phyloP scores from a whole-genome alignment of 2,888 invertebrate species.

The Rhabditoides inermis region DNA sequence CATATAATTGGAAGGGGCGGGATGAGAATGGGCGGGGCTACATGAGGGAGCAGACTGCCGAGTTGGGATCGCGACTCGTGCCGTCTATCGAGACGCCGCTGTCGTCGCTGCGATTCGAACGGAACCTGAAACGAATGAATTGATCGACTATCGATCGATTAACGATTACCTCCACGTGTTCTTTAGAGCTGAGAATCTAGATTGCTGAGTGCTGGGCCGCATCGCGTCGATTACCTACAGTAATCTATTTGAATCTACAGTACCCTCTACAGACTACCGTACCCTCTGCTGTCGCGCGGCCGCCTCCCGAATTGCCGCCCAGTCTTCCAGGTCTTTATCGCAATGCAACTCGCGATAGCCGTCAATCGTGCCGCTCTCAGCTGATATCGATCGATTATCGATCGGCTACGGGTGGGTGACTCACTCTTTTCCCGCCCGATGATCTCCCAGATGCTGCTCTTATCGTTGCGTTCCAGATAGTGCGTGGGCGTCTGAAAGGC shows the following conservation, averaged over 20 bases:
- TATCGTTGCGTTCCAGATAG: constrained; percentile 42
- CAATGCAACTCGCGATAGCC: constrained; percentile 36
- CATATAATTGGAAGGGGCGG: too few relatives aligned
- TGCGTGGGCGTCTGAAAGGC: constrained; percentile 32
- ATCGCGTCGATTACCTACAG: background rate
- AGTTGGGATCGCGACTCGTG: constrained; percentile 15
- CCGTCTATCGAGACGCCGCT: constrained; percentile 26
- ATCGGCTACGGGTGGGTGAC: background rate
- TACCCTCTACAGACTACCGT: background rate
- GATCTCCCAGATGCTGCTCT: constrained; percentile 41
- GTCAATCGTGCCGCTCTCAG: constrained; percentile 24
- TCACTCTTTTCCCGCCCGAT: constrained; percentile 28
- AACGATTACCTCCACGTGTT: too few relatives aligned
- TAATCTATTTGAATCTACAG: background rate
- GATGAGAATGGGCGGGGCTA: too few relatives aligned
- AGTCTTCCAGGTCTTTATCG: constrained; percentile 19
- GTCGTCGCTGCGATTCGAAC: constrained; percentile 28
- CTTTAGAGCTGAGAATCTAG: too few relatives aligned
- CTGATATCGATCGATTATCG: constrained; percentile 6
- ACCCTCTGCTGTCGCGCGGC: constrained; percentile 26
- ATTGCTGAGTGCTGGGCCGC: background rate
- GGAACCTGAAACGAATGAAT: too few relatives aligned
- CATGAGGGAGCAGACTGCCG: constrained; percentile 23
- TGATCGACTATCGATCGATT: too few relatives aligned
- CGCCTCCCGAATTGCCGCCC: constrained; percentile 22